phyloP scores from a whole-genome alignment of 30 jellyfish, hydroid and myxozoan genomes.

The Aurelia sp. region DNA sequence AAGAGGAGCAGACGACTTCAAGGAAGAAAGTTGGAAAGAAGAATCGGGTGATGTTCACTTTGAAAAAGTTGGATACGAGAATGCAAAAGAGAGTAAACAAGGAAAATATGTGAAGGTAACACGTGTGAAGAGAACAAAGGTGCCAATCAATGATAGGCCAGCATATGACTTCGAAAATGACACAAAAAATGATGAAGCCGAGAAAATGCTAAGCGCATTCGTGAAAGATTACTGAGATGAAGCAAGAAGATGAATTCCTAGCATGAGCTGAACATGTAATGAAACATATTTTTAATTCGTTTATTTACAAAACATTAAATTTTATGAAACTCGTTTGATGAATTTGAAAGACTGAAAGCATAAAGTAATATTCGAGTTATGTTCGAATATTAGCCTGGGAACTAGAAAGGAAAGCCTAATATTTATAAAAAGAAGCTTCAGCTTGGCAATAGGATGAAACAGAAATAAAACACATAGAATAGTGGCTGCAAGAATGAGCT shows the following conservation, averaged over 20 bases:
- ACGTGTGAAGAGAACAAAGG: not conserved
- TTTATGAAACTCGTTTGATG: no score
- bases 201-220: not conserved
- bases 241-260: not conserved
- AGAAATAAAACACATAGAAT: no score
- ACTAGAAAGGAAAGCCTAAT: no score
- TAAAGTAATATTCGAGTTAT: no score
- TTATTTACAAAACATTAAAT: no score
- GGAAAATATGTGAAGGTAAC: not conserved
- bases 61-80: constrained; percentile 32
- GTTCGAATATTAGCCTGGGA: no score
- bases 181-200: not conserved
- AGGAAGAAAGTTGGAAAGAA: constrained; percentile 42
- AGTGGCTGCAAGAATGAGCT: no score
- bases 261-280: constrained; percentile 7
- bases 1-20: constrained; percentile 7
- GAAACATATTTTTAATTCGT: no score
- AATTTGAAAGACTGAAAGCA: no score
- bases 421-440: no score
- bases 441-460: no score
- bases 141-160: not conserved
- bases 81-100: constrained; percentile 7
- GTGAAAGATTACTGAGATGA: not conserved
- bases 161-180: not conserved
- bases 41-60: constrained; percentile 27